Evolutionary conservation across 2,888 invertebrate species (phyloP).

Genomic region (Druceiella hillmani): DNA sequence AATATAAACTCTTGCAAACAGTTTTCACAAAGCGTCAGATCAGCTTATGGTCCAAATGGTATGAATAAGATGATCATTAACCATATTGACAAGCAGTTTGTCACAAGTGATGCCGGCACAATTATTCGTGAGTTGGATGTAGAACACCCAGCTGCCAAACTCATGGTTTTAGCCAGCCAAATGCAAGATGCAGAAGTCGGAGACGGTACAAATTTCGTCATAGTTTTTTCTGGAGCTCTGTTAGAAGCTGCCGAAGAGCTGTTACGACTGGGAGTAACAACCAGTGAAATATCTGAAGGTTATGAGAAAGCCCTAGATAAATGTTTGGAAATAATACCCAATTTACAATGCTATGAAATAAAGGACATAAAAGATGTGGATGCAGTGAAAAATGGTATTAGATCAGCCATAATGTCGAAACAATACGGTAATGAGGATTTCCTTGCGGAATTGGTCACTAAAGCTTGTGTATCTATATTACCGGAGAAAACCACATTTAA

Average conservation of each 20-base stretch:
- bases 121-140: conserved; percentile 94
- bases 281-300: conserved; percentile 93
- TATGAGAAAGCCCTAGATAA: conserved; percentile 89
- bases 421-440: conserved; percentile 97
- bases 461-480: conserved; percentile 84
- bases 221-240: conserved; percentile 89
- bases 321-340: conserved; percentile 83
- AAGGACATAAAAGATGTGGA: conserved; percentile 59
- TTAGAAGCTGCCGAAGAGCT: conserved; percentile 90
- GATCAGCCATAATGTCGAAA: conserved; percentile 90
- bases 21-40: conserved; percentile 86
- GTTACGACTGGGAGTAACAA: conserved; percentile 91
- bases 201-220: conserved; percentile 98
- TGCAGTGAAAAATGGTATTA: conserved; percentile 69
- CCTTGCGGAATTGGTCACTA: conserved; percentile 75
- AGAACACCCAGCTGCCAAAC: conserved; percentile 96
- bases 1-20: conserved; percentile 96
- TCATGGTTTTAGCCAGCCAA: conserved; percentile 93
- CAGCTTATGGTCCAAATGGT: conserved; percentile 97
- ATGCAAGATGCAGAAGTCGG: conserved; percentile 99
- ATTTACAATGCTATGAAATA: conserved; percentile 71
- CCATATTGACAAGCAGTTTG: conserved; percentile 96
- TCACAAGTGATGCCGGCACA: conserved; percentile 98
- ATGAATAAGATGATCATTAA: conserved; percentile 99
- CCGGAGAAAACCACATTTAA: conserved; percentile 88